phyloP scores from a whole-genome alignment of 2,113 vertebrate genomes.

The Lethenteron camtschaticum region DNA sequence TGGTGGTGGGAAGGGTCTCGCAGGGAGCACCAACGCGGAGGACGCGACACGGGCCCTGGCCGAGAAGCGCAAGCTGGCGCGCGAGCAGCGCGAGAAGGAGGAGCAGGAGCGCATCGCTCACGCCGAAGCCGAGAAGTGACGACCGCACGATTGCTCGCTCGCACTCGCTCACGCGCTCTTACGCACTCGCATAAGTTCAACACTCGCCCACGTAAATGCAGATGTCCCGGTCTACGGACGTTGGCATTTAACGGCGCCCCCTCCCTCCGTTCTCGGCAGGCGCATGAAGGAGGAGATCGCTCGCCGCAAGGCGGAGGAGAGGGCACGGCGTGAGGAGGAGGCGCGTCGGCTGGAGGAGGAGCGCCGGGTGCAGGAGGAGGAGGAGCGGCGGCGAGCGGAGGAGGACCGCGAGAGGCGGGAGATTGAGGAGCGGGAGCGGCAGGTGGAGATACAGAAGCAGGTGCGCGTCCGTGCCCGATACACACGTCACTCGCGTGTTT shows the following conservation, averaged over 20 bases:
- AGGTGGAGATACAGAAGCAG: not conserved
- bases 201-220: no score
- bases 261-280: not conserved
- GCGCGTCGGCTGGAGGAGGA: not conserved
- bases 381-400: conserved; percentile 2
- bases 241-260: no score
- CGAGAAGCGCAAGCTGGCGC: conserved; percentile 60
- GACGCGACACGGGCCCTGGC: conserved; percentile 60
- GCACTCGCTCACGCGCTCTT: no score
- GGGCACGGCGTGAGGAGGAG: not conserved
- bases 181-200: no score
- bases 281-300: conserved; percentile 6
- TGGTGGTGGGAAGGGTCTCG: conserved; percentile 13
- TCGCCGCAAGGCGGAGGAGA: conserved; percentile 5
- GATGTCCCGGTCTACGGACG: no score
- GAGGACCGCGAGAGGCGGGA: not conserved
- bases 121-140: conserved; percentile 51
- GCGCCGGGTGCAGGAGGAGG: not conserved
- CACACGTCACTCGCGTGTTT: no score
- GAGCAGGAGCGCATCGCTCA: conserved; percentile 52
- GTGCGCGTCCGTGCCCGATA: not conserved
- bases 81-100: conserved; percentile 65
- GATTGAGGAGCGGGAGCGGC: not conserved
- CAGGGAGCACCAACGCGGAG: conserved; percentile 59
- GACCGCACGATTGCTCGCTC: no score